phyloP scores from a whole-genome alignment of 2,797 vertebrate species.

The Semaprochilodus insignis region DNA sequence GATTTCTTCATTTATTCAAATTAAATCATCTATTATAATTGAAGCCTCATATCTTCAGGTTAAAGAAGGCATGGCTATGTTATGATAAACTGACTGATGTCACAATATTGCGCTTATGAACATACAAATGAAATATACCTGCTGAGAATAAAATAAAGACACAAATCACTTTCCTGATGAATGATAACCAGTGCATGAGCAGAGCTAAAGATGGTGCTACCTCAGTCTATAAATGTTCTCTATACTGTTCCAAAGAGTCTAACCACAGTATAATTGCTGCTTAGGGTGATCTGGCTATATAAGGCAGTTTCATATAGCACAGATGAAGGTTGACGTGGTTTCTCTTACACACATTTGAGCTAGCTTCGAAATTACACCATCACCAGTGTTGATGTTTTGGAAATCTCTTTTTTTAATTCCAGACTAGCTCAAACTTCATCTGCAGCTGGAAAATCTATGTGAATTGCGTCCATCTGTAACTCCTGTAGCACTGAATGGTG shows the following conservation, averaged over 20 bases:
- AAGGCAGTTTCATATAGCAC: conserved; percentile 8
- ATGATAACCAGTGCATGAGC: neutral
- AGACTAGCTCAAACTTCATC: neutral
- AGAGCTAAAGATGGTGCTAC: neutral
- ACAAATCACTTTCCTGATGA: neutral
- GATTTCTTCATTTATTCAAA: conserved; percentile 14
- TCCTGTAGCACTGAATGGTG: no score
- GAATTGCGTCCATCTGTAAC: neutral
- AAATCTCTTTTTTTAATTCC: neutral
- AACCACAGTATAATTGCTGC: neutral
- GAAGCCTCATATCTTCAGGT: no score
- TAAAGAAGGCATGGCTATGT: neutral
- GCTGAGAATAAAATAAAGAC: neutral
- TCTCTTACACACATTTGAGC: conserved; percentile 4
- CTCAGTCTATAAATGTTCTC: conserved; percentile 20
- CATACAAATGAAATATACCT: neutral
- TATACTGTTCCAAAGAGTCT: neutral
- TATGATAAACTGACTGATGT: neutral
- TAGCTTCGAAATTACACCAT: neutral
- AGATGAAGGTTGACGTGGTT: neutral
- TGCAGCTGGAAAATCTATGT: neutral
- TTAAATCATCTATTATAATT: no score
- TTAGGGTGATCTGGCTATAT: conserved; percentile 4
- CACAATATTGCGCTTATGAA: neutral
- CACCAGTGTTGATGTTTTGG: neutral